Percentiles rank a stretch among this genome's conserved stretches.
Evolutionary conservation across 2,797 vertebrate species (phyloP).

Genomic region (Fistularia commersonii): DNA sequence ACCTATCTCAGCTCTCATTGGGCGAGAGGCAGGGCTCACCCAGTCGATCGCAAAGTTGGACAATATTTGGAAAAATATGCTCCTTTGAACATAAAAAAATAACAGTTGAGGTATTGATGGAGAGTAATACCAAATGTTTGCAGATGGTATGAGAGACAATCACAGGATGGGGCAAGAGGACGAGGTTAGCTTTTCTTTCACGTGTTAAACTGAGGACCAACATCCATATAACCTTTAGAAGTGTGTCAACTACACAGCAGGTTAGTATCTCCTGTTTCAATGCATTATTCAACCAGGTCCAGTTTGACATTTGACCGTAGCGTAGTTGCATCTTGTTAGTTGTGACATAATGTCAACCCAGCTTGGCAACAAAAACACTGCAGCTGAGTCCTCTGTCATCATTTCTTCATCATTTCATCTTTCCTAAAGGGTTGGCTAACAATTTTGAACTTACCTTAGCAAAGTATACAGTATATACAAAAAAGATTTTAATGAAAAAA

Average conservation of each 20-base stretch:
- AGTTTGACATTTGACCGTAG: constrained; percentile 57
- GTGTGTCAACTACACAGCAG: constrained; percentile 18
- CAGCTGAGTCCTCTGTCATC: no score
- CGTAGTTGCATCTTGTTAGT: constrained; percentile 6
- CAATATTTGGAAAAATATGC: no score
- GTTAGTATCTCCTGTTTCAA: constrained; percentile 56
- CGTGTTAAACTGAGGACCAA: constrained; percentile 6
- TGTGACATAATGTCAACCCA: background rate
- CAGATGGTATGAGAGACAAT: constrained; percentile 4
- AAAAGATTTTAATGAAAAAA: no score
- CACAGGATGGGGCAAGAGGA: constrained; percentile 1
- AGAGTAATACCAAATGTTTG: background rate
- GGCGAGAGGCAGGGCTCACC: no score
- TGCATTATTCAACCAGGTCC: constrained; percentile 68
- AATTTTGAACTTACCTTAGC: no score
- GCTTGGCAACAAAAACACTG: no score
- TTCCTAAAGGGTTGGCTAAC: no score
- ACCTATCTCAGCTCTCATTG: no score
- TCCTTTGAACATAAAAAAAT: no score
- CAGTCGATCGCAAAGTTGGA: no score
- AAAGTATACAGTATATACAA: no score
- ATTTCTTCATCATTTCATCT: no score
- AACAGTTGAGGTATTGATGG: background rate
- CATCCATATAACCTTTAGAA: constrained; percentile 18
- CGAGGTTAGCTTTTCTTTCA: constrained; percentile 20